Evolutionary conservation across 2,113 vertebrate genomes (phyloP).

Genomic region (Jacana jacana): DNA sequence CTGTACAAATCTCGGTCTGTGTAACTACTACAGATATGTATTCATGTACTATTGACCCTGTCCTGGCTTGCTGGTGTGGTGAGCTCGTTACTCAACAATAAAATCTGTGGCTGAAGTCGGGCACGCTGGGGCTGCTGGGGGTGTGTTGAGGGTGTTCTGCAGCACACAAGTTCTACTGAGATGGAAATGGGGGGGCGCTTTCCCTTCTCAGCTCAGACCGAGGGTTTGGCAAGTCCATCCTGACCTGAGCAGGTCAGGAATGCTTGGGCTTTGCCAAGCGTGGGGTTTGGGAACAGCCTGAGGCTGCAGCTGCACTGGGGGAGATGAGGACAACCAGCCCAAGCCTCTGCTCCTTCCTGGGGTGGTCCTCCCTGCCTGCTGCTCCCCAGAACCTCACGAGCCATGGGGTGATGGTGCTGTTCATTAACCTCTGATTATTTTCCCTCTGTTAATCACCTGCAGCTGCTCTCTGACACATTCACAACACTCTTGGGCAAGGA

Average conservation of each 20-base stretch:
- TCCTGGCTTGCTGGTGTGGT: constrained; percentile 75
- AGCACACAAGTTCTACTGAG: fast-evolving
- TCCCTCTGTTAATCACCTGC: not conserved
- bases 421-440: not conserved
- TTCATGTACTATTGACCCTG: constrained; percentile 38
- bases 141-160: not conserved
- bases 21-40: constrained; percentile 52
- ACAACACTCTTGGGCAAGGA: not conserved
- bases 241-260: not conserved
- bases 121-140: not conserved
- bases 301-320: not conserved
- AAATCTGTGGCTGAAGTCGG: constrained; percentile 74
- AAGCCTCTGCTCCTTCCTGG: not conserved
- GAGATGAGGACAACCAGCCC: not conserved
- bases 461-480: not conserved
- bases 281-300: not conserved
- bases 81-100: constrained; percentile 75
- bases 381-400: fast-evolving
- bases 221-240: not conserved
- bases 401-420: not conserved
- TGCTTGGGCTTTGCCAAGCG: not conserved
- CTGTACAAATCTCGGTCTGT: constrained; percentile 62
- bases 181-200: not conserved
- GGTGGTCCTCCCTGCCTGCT: not conserved
- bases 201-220: fast-evolving